These are phyloP conservation scores for Chirona hameri DNA, from an alignment of 2,888 invertebrate genomes.

Conservation along the genomic window DNA sequence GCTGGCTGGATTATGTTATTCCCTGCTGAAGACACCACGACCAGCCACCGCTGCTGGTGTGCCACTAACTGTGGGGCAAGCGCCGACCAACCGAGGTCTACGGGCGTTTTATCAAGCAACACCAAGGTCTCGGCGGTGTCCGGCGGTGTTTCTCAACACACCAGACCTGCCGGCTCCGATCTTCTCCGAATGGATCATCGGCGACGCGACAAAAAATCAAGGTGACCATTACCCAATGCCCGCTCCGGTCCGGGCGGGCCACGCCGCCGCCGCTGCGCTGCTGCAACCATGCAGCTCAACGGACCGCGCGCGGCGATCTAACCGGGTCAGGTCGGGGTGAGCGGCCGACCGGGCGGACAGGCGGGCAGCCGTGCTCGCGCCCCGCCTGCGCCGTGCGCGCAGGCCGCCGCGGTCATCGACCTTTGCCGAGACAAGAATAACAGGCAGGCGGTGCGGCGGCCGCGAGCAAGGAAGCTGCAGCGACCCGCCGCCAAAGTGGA, in stretches of 20 bases:
- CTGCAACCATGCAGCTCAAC: not conserved
- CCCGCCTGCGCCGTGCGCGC: not conserved
- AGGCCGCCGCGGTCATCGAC: not conserved
- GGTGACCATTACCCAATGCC: not conserved
- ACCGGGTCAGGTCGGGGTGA: not conserved
- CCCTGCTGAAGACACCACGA: not conserved
- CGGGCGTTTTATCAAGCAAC: not conserved
- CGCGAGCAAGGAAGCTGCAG: conserved; percentile 3
- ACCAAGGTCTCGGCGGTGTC: not conserved
- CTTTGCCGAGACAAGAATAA: conserved; percentile 9
- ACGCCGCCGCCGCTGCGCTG: not conserved
- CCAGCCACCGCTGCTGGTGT: not conserved
- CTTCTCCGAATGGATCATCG: not conserved
- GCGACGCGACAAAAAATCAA: not conserved
- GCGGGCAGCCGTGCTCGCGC: not conserved
- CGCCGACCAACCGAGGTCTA: not conserved
- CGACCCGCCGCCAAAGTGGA: not conserved
- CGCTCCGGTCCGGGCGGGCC: not conserved
- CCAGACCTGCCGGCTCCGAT: not conserved
- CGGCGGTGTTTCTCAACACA: not conserved
- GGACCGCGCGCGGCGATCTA: not conserved
- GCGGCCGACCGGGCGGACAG: not conserved
- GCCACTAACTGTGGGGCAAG: not conserved
- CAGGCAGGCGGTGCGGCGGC: not conserved
- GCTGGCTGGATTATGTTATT: not conserved